A percentile compares a stretch with the other conserved stretches of the same genome.
These are phyloP conservation scores for Nezara viridula DNA, from an alignment of 2,888 invertebrate species.

Conservation along the genomic window DNA sequence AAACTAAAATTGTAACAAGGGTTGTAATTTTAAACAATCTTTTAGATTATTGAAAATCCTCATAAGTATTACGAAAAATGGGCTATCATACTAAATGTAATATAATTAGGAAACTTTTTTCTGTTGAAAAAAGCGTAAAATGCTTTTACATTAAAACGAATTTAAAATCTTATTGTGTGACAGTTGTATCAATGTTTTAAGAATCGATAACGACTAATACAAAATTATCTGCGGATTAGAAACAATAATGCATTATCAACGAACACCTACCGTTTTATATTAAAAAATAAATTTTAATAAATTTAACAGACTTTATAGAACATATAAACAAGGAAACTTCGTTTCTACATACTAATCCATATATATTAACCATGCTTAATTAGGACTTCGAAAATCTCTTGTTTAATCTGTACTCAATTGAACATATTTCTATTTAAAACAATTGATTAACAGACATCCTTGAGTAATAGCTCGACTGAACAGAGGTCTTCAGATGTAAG, in stretches of 20 bases:
- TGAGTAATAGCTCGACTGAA: too few relatives aligned
- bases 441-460: neutral
- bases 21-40: too few relatives aligned
- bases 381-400: neutral
- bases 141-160: neutral
- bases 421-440: neutral
- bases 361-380: neutral
- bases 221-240: neutral
- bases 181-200: neutral
- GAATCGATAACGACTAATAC: too few relatives aligned
- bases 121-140: neutral
- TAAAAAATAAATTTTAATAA: neutral
- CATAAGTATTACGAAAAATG: too few relatives aligned
- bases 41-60: too few relatives aligned
- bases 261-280: neutral
- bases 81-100: too few relatives aligned
- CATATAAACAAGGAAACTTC: neutral
- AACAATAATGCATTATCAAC: neutral
- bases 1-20: too few relatives aligned
- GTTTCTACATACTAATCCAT: neutral
- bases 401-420: neutral
- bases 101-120: too few relatives aligned
- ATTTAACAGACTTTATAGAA: neutral
- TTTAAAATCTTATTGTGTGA: neutral
- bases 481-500: neutral